Evolutionary conservation across 2,797 vertebrate genomes (phyloP), one percentile per base, ranked within the genome.

Genomic region (Rhadinocentrus ornatus): DNA sequence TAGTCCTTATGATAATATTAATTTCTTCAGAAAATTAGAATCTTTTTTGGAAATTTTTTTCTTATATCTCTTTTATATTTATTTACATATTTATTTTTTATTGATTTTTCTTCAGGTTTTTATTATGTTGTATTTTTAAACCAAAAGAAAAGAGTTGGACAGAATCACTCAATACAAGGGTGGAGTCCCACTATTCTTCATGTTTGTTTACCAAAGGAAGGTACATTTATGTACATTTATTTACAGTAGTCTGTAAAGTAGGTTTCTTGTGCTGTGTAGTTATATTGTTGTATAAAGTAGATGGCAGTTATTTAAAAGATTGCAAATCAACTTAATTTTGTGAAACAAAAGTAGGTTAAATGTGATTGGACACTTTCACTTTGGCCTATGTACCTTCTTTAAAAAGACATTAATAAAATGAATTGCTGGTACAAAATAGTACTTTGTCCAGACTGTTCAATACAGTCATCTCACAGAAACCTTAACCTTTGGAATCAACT

Each of bases 151-250:
- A 44, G 6, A 44, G 62, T 71, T 26, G 72, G 77, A 59, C 48
- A 52, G 13, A 62, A 59, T 69, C 35, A 12, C 24, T 73, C 50
- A 66, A 9, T 56, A 62, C 50, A 60, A 54, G 85, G 89, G 85
- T 83, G 88, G 83, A 89, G 87, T 74, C 39, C 68, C 6, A n/a
- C 53, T 75, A 65, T 77, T 85, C 69, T 75, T 74, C 16, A 35
- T 61, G 37, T 74, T 2, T 92, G 86, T 92, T 91, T 91, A 75
- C 77, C 48, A 24, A 92, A 80, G 91, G 90, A 85, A 55, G 70
- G 74, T 46, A 16, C 60, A 55, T 13, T 41, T 62, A 41, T 82
- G 20, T 71, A n/a, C n/a, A n/a, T n/a, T n/a, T n/a, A n/a, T n/a
- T n/a, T n/a, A 59, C 62, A 59, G 24, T 50, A 16, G 37, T 66